These are phyloP conservation scores for Petrocephalus schoutedeni DNA, from an alignment of 2,797 vertebrate genomes.

Conservation along the genomic window DNA sequence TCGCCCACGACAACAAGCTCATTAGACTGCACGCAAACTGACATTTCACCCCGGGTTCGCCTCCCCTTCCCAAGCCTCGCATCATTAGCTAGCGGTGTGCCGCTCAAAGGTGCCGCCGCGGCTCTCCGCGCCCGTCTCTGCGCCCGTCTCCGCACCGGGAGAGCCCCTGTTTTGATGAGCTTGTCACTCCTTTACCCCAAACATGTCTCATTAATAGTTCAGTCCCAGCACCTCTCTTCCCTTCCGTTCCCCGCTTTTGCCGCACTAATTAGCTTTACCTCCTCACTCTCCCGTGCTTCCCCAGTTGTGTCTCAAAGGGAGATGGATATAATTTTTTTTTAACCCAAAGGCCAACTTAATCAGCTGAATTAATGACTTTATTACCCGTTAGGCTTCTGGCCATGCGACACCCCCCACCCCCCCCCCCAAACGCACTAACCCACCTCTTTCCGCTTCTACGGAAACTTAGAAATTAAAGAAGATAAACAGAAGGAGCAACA, in stretches of 20 bases:
- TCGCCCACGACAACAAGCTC: slow-evolving; percentile 65
- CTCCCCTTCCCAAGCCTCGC: slow-evolving; percentile 76
- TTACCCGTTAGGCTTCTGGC: slow-evolving; percentile 80
- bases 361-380: slow-evolving; percentile 98
- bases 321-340: slow-evolving; percentile 82
- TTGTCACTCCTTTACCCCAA: slow-evolving; percentile 86
- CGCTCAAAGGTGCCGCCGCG: slow-evolving; percentile 77
- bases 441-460: slow-evolving; percentile 28
- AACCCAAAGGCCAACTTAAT: slow-evolving; percentile 98
- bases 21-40: slow-evolving; percentile 79
- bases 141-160: slow-evolving; percentile 71
- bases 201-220: slow-evolving; percentile 94
- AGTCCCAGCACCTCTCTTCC: slow-evolving; percentile 76
- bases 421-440: slow-evolving; percentile 51
- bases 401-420: slow-evolving; percentile 54
- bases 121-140: slow-evolving; percentile 75
- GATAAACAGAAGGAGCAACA: slow-evolving; percentile 36
- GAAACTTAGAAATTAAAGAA: slow-evolving; percentile 47
- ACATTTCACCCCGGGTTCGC: slow-evolving; percentile 78
- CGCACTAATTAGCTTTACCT: slow-evolving; percentile 87
- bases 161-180: slow-evolving; percentile 82
- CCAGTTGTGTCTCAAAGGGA: slow-evolving; percentile 77
- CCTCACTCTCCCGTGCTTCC: slow-evolving; percentile 72
- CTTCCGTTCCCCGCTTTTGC: slow-evolving; percentile 65
- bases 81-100: slow-evolving; percentile 83